Percentiles rank a stretch among this genome's conserved stretches.
These are phyloP conservation scores for Hapalemur alaotrensis DNA, from an alignment of 2,797 vertebrate species.

Conservation along the genomic window DNA sequence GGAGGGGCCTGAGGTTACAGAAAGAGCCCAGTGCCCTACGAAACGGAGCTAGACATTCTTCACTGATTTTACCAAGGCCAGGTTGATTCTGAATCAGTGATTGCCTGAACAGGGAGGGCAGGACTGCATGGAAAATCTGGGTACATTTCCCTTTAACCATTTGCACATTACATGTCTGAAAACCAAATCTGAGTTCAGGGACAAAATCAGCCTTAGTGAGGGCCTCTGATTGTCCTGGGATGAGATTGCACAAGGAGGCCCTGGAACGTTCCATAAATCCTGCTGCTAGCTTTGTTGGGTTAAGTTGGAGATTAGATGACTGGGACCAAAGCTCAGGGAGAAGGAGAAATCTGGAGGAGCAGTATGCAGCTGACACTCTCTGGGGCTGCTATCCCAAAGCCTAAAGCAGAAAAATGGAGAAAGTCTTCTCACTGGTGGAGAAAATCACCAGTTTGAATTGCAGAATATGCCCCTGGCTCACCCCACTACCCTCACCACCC, in stretches of 20 bases:
- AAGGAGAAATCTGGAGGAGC: background rate
- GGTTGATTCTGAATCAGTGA: background rate
- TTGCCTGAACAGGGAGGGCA: background rate
- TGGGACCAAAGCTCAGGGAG: background rate
- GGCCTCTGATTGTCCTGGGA: background rate
- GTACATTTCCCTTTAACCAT: background rate
- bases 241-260: background rate
- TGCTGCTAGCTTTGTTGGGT: background rate
- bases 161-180: background rate
- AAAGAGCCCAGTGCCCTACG: background rate
- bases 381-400: background rate
- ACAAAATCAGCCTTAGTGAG: background rate
- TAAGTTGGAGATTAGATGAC: background rate
- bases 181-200: background rate
- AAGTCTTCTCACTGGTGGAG: background rate
- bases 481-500: accelerated
- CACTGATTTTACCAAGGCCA: background rate
- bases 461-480: background rate
- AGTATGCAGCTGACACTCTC: no score
- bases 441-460: background rate
- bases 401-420: background rate
- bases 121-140: background rate
- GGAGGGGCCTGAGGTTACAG: background rate
- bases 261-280: background rate
- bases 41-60: background rate